A percentile compares a stretch with the other conserved stretches of the same genome.
Conservation (phyloP, 2,797 vertebrate species). For the Silurus lanzhouensis region DNA sequence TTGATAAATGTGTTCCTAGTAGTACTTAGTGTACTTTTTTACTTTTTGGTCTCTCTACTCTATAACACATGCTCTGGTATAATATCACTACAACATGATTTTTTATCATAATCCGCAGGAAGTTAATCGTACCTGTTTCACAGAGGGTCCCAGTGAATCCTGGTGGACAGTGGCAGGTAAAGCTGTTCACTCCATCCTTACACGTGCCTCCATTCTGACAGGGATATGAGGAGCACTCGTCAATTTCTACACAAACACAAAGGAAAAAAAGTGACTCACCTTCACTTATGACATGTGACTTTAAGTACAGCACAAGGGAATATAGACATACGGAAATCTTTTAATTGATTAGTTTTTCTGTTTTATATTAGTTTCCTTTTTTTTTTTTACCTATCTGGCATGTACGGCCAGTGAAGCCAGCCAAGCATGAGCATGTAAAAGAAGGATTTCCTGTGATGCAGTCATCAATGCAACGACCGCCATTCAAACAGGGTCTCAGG, state of each 20-base stretch:
- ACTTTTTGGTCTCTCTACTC: not conserved
- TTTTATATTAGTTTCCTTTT: too few species aligned
- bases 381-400: conserved; percentile 88
- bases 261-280: not conserved
- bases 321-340: conserved; percentile 48
- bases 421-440: conserved; percentile 92
- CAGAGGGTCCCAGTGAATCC: conserved; percentile 82
- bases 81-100: not conserved
- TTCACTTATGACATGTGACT: conserved; percentile 26
- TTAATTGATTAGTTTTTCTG: not conserved
- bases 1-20: not conserved
- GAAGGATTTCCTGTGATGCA: conserved; percentile 94
- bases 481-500: conserved; percentile 90
- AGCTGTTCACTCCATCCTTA: conserved; percentile 77
- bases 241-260: conserved; percentile 76
- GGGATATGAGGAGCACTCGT: conserved; percentile 87
- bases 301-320: conserved; percentile 30
- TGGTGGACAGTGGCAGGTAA: conserved; percentile 81
- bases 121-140: conserved; percentile 73
- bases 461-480: conserved; percentile 93
- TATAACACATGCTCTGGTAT: not conserved
- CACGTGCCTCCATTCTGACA: conserved; percentile 90
- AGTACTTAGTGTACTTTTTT: not conserved
- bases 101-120: not conserved
- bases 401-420: conserved; percentile 87